Evolutionary conservation across 37 sponge, comb jelly and placozoan genomes (phyloP), one percentile per base, ranked within the genome.

Genomic region (Halichondria panicea): DNA sequence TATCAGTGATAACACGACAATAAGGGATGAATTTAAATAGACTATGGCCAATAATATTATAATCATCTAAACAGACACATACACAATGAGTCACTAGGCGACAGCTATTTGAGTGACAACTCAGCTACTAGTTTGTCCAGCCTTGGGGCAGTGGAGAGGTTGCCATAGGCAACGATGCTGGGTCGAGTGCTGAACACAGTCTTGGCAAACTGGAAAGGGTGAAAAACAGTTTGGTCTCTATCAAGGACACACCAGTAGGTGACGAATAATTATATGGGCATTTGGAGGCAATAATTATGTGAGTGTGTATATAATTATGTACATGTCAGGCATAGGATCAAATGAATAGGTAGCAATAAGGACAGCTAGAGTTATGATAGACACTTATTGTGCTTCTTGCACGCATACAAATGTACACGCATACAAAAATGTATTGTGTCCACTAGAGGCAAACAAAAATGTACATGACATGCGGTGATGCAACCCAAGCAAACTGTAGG

Each of bases 111-210:
- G 38, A 85, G 73, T 44, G 79, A 78, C 34, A 85, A 44, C 24
- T 79, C 83, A 37, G 86, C 48, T 32, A 91, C 54, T 65, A 91
- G 83, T 6, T 81, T 59, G 31, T 91, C 87, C 35, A 85, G 65
- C 19, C 87, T 28, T 46, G 87, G 87, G 43, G 68, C 60, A 38
- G 48, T 11, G 19, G 79, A 73, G 27, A 91, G 66, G 40, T 91
- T 71, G 46, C 91, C 91, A 78, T 62, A 66, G 28, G 81, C 58
- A 22, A 78, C 87, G 34, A 81, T 44, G 0, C 73, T 81, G 19
- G 91, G 41, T 3, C 76, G 68, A 28, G 87, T 91, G 12, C 46
- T 60, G 68, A 91, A 82, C 46, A 85, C 77, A 43, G 52, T 53
- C 42, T 66, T 64, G 19, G 87, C 78, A 81, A 83, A 73, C 89